phyloP scores from a whole-genome alignment of 1,140 invertebrate genomes.

The Parasteatoda tepidariorum region DNA sequence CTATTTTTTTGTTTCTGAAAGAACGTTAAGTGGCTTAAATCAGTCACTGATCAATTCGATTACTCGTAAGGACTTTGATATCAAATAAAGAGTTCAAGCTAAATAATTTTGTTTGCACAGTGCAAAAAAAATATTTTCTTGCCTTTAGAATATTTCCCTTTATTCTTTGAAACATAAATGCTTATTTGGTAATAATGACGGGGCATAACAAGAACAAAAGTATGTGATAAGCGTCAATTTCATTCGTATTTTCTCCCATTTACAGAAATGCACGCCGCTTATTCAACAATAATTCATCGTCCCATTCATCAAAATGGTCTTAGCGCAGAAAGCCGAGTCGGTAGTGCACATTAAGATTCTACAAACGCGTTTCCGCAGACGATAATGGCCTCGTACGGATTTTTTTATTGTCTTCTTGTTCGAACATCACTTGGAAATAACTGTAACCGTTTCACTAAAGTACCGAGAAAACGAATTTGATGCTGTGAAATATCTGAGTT shows the following conservation, averaged over 20 bases:
- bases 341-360: constrained; percentile 35
- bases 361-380: constrained; percentile 10
- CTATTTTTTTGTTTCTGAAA: too few species aligned
- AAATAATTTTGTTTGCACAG: too few species aligned
- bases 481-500: not conserved
- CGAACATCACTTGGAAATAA: not conserved
- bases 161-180: not conserved
- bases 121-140: too few species aligned
- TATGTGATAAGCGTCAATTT: not conserved
- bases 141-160: not conserved
- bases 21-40: too few species aligned
- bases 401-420: constrained; percentile 3
- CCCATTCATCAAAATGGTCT: constrained; percentile 45
- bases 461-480: too few species aligned
- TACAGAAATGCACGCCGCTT: not conserved
- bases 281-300: constrained; percentile 45
- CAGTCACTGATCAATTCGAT: too few species aligned
- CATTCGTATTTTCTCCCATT: not conserved
- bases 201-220: not conserved
- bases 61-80: too few species aligned
- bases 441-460: constrained; percentile 11
- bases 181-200: not conserved
- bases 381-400: not conserved
- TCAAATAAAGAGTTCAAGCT: too few species aligned
- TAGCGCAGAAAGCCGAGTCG: not conserved